Base-by-base conservation (phyloP, 1,140 invertebrate species). In the Trachymyrmex cornetzi region DNA sequence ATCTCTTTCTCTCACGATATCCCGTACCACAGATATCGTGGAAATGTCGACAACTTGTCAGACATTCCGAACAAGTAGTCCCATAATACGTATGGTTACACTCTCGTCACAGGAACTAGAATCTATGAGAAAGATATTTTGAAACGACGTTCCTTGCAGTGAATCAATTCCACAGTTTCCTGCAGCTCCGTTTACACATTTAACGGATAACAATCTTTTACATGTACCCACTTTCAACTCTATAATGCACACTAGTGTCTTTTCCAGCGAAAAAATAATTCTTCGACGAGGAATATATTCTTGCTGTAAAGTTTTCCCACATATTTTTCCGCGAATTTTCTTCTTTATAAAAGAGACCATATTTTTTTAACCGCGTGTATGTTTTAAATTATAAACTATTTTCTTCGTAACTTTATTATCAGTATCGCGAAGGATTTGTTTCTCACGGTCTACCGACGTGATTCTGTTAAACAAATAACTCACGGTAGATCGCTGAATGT, bases 191-290 rank as follows among this genome's bases (percentile, higher is more conserved):
- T 64, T 79, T 79, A 66, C 44, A 66, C 44, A 34, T 34, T 80
- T 50, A 66, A 11, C 27, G 61, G 44, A 30, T 80, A 80, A 34
- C 64, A 67, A 44, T 66, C 19, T 50, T 66, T 80, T 66, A 66
- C 61, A 27, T 66, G 44, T n/a, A 64, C 19, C 22, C 44, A 50
- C 38, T 30, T 30, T n/a, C 24, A 66, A 16, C 61, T 34, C 61
- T 38, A 48, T 50, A 50, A 64, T 63, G 59, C 38, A 61, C 38
- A 30, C 57, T n/a, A 14, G 16, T 34, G 61, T 12, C 19, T 53
- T 48, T 22, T 27, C 27, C 27, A 48, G 44, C 27, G 77, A 64
- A 50, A 44, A 64, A 22, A 53, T 80, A 80, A 80, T 66, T 66
- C 61, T 34, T 53, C 77, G 61, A 30, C 44, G 61, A 66, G 77